Evolutionary conservation across 2,888 invertebrate species (phyloP).

Genomic region (Pristionchus fissidentatus): DNA sequence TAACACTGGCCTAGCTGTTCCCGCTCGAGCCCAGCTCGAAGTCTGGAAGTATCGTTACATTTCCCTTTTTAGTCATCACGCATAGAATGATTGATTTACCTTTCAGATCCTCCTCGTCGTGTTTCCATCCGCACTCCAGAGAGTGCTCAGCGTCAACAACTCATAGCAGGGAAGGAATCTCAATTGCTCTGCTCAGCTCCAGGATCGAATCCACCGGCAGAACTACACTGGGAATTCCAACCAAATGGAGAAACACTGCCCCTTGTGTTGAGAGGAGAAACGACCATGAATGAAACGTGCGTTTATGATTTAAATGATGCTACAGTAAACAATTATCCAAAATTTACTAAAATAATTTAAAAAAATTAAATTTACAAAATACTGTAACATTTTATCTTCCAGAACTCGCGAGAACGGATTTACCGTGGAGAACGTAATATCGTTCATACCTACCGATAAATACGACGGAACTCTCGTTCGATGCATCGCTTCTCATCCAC

Average conservation of each 20-base stretch:
- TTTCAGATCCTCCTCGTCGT: constrained; percentile 66
- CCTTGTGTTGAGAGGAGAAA: constrained; percentile 59
- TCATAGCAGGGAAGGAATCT: constrained; percentile 65
- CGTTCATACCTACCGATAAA: constrained; percentile 68
- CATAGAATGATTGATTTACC: background rate
- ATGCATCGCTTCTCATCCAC: constrained; percentile 71
- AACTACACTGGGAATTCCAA: constrained; percentile 61
- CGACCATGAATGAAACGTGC: constrained; percentile 64
- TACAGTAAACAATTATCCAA: background rate
- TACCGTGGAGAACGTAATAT: constrained; percentile 66
- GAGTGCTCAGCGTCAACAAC: constrained; percentile 54
- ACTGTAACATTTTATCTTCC: constrained; percentile 22
- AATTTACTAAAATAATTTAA: background rate
- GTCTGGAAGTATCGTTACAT: background rate
- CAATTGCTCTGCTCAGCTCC: constrained; percentile 66
- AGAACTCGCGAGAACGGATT: constrained; percentile 64
- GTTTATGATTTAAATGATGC: constrained; percentile 19
- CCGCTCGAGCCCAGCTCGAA: no score
- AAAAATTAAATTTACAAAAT: background rate
- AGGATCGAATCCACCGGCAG: constrained; percentile 73
- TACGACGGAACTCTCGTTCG: constrained; percentile 68
- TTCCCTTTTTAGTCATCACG: background rate
- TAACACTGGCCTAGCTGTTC: no score
- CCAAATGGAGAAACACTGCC: constrained; percentile 57
- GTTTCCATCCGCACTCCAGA: constrained; percentile 64